Evolutionary conservation across 2,888 invertebrate species (phyloP).

Genomic region (Ecliptopera silaceata): DNA sequence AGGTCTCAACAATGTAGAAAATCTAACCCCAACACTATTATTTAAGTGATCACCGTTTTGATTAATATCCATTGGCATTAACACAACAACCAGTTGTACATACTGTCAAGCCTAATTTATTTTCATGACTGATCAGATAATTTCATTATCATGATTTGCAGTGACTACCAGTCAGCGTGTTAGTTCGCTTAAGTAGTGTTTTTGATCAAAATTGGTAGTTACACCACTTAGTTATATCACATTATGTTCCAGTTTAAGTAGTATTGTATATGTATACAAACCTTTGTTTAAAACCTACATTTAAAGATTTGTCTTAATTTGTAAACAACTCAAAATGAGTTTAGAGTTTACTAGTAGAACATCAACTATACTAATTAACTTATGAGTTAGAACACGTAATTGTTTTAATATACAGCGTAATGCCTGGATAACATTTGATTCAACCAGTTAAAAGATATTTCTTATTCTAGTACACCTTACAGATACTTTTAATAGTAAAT

Average conservation of each 20-base stretch:
- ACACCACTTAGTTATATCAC: too few species aligned
- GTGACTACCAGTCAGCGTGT: too few species aligned
- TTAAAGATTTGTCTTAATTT: too few species aligned
- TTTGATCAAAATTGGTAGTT: too few species aligned
- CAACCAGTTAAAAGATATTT: background rate
- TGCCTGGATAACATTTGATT: background rate
- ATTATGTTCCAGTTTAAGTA: too few species aligned
- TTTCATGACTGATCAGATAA: background rate
- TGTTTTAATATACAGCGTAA: background rate
- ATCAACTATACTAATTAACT: too few species aligned
- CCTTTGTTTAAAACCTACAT: too few species aligned
- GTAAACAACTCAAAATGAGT: too few species aligned
- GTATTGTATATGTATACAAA: too few species aligned
- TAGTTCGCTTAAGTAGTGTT: too few species aligned
- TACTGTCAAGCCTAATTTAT: background rate
- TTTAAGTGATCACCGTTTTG: background rate
- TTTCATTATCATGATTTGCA: background rate
- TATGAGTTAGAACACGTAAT: background rate
- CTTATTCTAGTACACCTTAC: background rate
- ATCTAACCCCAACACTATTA: background rate
- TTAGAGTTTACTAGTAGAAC: too few species aligned
- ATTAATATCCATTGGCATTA: background rate
- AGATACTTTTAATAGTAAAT: background rate
- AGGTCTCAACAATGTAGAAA: too few species aligned
- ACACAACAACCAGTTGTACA: background rate